Conservation (phyloP, 2,113 vertebrate species). For the Notarius quadriscutis region DNA sequence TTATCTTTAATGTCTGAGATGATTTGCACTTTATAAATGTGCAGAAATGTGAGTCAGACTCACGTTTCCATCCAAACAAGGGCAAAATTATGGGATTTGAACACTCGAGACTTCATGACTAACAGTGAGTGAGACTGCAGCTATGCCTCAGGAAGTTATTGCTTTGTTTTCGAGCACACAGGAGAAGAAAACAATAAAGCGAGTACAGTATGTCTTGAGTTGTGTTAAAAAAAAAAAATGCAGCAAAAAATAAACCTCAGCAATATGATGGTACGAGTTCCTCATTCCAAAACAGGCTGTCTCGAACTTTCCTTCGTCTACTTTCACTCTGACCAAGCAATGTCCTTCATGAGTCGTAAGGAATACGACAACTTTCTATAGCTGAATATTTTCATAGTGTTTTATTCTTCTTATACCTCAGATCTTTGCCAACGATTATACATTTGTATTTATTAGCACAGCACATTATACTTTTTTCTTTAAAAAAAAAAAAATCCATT, state of each 20-base stretch:
- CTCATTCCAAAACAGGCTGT: background rate
- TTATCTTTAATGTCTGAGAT: conserved; percentile 37
- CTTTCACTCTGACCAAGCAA: conserved; percentile 17
- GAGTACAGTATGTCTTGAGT: background rate
- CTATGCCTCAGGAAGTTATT: conserved; percentile 22
- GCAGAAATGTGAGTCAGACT: conserved; percentile 69
- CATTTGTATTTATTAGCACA: background rate
- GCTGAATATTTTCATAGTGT: background rate
- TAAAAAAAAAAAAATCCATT: background rate
- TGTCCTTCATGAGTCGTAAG: background rate
- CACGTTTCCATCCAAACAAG: conserved; percentile 57
- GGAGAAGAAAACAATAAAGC: background rate
- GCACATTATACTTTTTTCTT: background rate
- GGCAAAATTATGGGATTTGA: conserved; percentile 49
- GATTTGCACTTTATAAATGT: conserved; percentile 50
- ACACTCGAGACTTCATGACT: conserved; percentile 61
- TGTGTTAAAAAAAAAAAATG: background rate
- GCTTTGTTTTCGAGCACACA: background rate
- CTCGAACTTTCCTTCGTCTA: background rate
- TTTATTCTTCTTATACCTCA: background rate
- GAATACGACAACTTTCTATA: background rate
- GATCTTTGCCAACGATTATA: background rate
- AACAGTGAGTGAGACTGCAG: conserved; percentile 55
- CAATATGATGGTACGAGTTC: background rate
- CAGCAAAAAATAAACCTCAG: background rate